phyloP scores from a whole-genome alignment of 1,140 invertebrate species.

The Ganaspis sp. region DNA sequence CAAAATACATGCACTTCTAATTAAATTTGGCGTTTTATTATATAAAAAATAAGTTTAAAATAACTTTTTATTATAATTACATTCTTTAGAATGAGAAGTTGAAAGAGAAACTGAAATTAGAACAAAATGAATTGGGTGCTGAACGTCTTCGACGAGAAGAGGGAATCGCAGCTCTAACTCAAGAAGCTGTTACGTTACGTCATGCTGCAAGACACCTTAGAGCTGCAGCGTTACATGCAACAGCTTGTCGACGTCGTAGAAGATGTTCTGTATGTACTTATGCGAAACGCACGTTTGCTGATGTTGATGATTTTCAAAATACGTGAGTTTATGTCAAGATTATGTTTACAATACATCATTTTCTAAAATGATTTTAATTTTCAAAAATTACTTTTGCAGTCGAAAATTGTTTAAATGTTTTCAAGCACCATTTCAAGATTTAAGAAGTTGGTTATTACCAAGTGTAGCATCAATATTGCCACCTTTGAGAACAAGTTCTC shows the following conservation, averaged over 20 bases:
- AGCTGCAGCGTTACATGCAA: constrained; percentile 70
- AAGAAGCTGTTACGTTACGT: constrained; percentile 67
- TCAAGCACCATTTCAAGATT: constrained; percentile 78
- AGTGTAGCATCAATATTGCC: constrained; percentile 59
- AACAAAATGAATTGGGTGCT: constrained; percentile 73
- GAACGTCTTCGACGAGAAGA: constrained; percentile 70
- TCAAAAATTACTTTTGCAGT: constrained; percentile 62
- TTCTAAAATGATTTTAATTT: too few species aligned
- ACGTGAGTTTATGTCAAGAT: constrained; percentile 69
- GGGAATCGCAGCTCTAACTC: constrained; percentile 66
- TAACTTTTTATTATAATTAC: too few species aligned
- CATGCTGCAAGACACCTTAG: constrained; percentile 69
- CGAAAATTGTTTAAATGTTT: constrained; percentile 79
- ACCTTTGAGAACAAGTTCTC: constrained; percentile 63
- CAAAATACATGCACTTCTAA: too few species aligned
- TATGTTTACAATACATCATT: constrained; percentile 3
- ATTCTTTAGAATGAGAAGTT: constrained; percentile 75
- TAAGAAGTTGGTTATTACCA: constrained; percentile 78
- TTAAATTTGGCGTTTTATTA: too few species aligned
- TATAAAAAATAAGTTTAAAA: not conserved
- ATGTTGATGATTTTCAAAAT: constrained; percentile 75
- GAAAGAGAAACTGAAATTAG: constrained; percentile 75
- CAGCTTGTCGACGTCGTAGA: constrained; percentile 72
- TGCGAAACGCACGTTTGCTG: constrained; percentile 78
- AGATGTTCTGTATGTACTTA: constrained; percentile 81